Base-by-base conservation (phyloP, 2,113 vertebrate genomes). In the Atrichornis clamosus region DNA sequence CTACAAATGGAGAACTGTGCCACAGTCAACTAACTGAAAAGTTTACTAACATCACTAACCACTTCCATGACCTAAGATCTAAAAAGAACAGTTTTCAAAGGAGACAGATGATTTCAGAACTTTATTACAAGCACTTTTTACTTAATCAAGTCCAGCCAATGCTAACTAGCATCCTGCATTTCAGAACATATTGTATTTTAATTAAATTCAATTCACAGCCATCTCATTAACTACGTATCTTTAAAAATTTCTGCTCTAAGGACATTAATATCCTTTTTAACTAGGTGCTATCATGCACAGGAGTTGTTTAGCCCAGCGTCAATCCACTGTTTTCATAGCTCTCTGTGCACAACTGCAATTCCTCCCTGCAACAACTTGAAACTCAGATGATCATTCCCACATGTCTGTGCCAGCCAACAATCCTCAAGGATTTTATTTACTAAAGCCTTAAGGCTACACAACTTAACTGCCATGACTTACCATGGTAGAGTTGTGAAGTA, bases 311-410 rank as follows among this genome's bases (percentile, higher is more conserved):
- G 64, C 79, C 90, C 58, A 46, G 80, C 27, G 26, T 58, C 58
- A 84, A 82, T 92, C 75, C 77, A 60, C 92, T 97, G 44, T 56
- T 94, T 92, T 81, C 82, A 63, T 70, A 89, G 80, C 68, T 94
- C 49, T 76, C 46, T 75, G 46, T 96, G 84, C 69, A 75, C 72
- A 91, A 82, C 73, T 93, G 87, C 86, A 96, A 85, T 90, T 97
- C 82, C 77, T 97, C 87, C 89, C 84, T 55, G 70, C 76, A 96
- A 94, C 88, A 94, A 91, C 39, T 68, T 42, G 90, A 96, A 96
- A 87, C 39, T 46, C 70, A 91, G 87, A 85, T 97, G 98, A 98
- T 97, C 97, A 92, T 56, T 98, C 91, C 96, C 98, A 98, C 72
- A 97, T 97, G 97, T 96, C 87, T 92, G 70, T 95, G 96, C 95